Evolutionary conservation across 2,113 vertebrate genomes (phyloP).

Genomic region (Pimephales promelas): DNA sequence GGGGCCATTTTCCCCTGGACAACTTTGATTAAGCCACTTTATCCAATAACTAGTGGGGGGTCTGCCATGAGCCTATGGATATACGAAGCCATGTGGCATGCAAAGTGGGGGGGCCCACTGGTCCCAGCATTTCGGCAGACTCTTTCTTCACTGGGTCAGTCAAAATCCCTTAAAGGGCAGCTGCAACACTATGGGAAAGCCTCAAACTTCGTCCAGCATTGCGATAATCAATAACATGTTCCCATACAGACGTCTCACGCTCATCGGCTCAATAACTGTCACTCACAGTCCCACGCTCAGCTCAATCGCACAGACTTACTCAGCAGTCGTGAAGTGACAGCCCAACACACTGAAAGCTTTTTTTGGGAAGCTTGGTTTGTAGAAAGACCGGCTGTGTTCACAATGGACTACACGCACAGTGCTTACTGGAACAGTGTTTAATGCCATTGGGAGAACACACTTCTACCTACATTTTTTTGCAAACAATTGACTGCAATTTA

Average conservation of each 20-base stretch:
- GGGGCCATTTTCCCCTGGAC: slow-evolving; percentile 35
- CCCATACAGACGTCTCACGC: slow-evolving; percentile 35
- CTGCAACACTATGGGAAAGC: slow-evolving; percentile 59
- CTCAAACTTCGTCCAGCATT: slow-evolving; percentile 29
- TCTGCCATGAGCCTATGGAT: slow-evolving; percentile 51
- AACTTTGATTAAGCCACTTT: slow-evolving; percentile 50
- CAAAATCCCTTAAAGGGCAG: slow-evolving; percentile 53
- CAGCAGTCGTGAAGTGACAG: slow-evolving; percentile 64
- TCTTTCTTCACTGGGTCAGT: slow-evolving; percentile 46
- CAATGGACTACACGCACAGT: background rate
- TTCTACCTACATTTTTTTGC: background rate
- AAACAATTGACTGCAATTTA: background rate
- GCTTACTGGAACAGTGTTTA: background rate
- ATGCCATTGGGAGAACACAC: fast-evolving
- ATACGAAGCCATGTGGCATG: slow-evolving; percentile 43
- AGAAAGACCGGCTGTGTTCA: background rate
- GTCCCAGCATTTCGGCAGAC: slow-evolving; percentile 16
- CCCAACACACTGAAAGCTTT: slow-evolving; percentile 39
- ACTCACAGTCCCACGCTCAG: slow-evolving; percentile 66
- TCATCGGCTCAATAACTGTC: slow-evolving; percentile 75
- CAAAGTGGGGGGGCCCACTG: slow-evolving; percentile 35
- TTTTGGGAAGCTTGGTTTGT: background rate
- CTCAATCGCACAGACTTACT: slow-evolving; percentile 70
- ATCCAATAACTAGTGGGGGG: slow-evolving; percentile 59
- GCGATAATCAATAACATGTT: slow-evolving; percentile 55